Conservation (phyloP, 2,113 vertebrate genomes). For the Delphinapterus leucas region DNA sequence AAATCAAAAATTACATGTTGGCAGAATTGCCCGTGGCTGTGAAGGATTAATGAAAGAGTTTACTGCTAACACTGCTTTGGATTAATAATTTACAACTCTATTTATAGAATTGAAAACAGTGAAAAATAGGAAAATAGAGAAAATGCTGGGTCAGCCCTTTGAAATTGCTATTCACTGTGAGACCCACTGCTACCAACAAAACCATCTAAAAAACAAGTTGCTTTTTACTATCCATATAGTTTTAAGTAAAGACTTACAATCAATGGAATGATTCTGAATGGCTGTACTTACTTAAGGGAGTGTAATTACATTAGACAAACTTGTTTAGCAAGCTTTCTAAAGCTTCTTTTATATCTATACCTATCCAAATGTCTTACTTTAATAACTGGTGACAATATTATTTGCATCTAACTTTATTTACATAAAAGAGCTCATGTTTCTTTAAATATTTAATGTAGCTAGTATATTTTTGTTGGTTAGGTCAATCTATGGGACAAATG, state of each 20-base stretch:
- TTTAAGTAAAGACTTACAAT: neutral
- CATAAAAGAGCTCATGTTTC: neutral
- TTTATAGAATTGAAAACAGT: neutral
- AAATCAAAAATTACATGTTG: neutral
- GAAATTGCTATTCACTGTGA: neutral
- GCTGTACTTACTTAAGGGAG: neutral
- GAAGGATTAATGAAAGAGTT: neutral
- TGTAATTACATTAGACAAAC: neutral
- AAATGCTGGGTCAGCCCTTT: neutral
- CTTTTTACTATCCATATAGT: neutral
- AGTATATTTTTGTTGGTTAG: neutral
- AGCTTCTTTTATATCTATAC: neutral
- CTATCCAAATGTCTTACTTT: neutral
- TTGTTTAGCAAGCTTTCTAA: constrained; percentile 13
- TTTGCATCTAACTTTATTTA: neutral
- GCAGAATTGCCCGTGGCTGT: neutral
- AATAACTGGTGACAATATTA: neutral
- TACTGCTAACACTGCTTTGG: neutral
- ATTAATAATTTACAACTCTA: neutral
- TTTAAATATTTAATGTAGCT: neutral
- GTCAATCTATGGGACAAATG: neutral
- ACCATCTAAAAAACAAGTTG: neutral
- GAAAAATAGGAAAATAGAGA: neutral
- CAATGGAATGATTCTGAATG: neutral
- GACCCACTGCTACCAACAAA: neutral